Conservation (phyloP, 2,888 invertebrate genomes). For the Nemotelus pantherinus region DNA sequence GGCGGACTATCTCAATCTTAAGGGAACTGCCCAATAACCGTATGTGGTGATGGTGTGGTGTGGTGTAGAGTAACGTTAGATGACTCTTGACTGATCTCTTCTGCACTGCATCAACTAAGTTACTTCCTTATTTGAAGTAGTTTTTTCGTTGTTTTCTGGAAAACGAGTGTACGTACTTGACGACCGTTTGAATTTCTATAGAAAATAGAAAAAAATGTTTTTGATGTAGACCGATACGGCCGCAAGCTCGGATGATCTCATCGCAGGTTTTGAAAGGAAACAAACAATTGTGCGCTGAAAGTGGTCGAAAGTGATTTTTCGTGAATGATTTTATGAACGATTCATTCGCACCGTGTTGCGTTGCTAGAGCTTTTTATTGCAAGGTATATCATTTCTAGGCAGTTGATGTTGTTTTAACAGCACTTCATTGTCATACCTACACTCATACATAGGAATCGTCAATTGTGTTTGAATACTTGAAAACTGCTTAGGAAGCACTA, state of each 20-base stretch:
- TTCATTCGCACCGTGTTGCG: too few relatives aligned
- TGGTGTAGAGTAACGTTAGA: constrained; percentile 41
- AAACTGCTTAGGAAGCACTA: too few relatives aligned
- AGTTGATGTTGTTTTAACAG: too few relatives aligned
- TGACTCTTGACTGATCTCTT: constrained; percentile 34
- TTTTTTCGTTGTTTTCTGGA: constrained; percentile 28
- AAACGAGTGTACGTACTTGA: constrained; percentile 6
- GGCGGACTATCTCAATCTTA: constrained; percentile 42
- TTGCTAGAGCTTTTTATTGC: too few relatives aligned
- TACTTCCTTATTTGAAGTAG: constrained; percentile 39
- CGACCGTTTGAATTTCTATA: constrained; percentile 1
- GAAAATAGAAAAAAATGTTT: constrained; percentile 8
- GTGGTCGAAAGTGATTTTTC: too few relatives aligned
- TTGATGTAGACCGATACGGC: constrained; percentile 34
- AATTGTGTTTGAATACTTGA: too few relatives aligned
- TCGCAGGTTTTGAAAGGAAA: too few relatives aligned
- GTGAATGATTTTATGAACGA: too few relatives aligned
- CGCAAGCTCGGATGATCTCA: neutral
- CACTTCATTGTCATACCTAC: too few relatives aligned
- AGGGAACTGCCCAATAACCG: constrained; percentile 43
- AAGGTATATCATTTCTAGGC: too few relatives aligned
- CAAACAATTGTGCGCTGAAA: too few relatives aligned
- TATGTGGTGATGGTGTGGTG: neutral
- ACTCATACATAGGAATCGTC: too few relatives aligned
- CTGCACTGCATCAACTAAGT: constrained; percentile 34